Evolutionary conservation across 2,113 vertebrate species (phyloP).

Genomic region (Epinephelus lanceolatus): DNA sequence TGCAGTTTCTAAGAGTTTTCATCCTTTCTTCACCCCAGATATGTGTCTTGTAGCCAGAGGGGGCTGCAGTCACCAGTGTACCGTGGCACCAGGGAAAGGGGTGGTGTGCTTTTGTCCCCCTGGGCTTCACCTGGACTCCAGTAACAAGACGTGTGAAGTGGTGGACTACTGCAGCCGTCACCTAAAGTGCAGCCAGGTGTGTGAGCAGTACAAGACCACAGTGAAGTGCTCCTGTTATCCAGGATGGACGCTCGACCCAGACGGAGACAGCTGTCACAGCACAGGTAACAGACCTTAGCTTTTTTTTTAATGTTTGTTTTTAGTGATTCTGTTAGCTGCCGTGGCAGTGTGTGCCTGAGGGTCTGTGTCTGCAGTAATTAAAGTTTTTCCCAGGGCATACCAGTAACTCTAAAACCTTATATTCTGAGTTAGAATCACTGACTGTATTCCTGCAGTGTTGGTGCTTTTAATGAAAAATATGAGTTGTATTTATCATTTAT

Average conservation of each 20-base stretch:
- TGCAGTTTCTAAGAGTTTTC: conserved; percentile 12
- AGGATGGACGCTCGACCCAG: conserved; percentile 91
- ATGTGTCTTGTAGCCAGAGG: conserved; percentile 94
- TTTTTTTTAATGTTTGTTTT: conserved; percentile 40
- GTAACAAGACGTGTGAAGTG: conserved; percentile 94
- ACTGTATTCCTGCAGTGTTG: not conserved
- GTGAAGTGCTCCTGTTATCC: conserved; percentile 98
- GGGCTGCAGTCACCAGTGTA: conserved; percentile 96
- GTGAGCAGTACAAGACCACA: conserved; percentile 94
- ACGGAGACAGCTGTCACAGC: conserved; percentile 93
- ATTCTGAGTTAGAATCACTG: conserved; percentile 5
- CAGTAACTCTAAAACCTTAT: not conserved
- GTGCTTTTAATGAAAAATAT: conserved; percentile 15
- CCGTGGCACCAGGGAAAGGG: conserved; percentile 92
- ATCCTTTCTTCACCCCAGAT: conserved; percentile 80
- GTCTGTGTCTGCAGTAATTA: not conserved
- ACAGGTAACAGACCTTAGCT: conserved; percentile 82
- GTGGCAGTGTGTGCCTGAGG: not conserved
- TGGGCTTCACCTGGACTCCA: conserved; percentile 88
- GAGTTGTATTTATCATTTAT: not conserved
- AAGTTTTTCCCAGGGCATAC: not conserved
- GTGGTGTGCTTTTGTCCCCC: conserved; percentile 94
- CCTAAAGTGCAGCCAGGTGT: conserved; percentile 95
- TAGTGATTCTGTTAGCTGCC: not conserved
- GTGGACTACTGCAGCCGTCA: conserved; percentile 94